Evolutionary conservation across 2,888 invertebrate genomes (phyloP), one percentile per base, ranked within the genome.

Genomic region (Xestia rhomboidea): DNA sequence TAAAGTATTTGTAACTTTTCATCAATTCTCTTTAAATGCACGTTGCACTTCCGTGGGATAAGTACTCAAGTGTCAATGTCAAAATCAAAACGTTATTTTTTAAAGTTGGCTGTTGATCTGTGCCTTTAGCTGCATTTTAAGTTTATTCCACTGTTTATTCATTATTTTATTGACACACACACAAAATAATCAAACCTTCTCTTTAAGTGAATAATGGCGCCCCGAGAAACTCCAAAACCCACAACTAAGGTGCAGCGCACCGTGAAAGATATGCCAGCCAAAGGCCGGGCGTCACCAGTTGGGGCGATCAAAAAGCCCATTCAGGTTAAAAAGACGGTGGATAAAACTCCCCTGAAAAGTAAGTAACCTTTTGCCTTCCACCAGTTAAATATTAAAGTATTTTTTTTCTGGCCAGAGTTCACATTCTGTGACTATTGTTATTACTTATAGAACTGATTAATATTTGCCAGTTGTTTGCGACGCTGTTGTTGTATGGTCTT

Each of bases 171-270:
- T 30, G 8, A 24, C 13, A 24, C 21, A 64, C 6, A 24, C 13
- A 24, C 21, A 64, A 60, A 18, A 18, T n/a, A 18, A 8, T n/a
- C 7, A 41, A 68, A 54, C 62, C 27, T 63, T 64, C 1, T 24
- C 0, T 44, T 87, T 81, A 79, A 70, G 76, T 73, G 69, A 57
- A 60, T 57, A 76, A 96, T 96, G 96, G 95, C 95, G 72, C 95
- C 96, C 38, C 90, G 93, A 87, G 94, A 94, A 87, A 91, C 91
- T 27, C 86, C 91, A 1, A 95, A 95, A 90, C 70, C 90, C 8
- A 91, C 92, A 73, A 90, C 93, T 30, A 95, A 94, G 88, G 88
- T 91, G 72, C 93, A 93, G 83, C 93, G 92, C 54, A 88, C 83
- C n/a, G 85, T 91, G 44, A 94, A 93, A 86, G 88, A 91, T 11